Base-by-base conservation (phyloP, 2,888 invertebrate species). In the Abscondita cerata region DNA sequence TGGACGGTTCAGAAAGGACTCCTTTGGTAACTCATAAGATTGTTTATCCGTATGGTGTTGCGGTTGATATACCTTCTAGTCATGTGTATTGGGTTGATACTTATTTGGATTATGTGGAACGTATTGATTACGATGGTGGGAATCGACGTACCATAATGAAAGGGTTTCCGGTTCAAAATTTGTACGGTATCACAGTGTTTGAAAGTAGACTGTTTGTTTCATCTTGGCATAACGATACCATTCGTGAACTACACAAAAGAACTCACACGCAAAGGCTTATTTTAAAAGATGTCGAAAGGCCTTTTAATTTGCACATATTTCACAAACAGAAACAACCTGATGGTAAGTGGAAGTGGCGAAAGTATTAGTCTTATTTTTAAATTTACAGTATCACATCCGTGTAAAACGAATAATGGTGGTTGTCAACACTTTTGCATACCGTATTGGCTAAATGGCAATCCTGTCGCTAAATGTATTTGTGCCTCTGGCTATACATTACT, bases 81-180 rank as follows among this genome's bases (percentile, higher is more conserved):
- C 84, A 85, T 73, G 84, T 93, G 16, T 93, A 91, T 80, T 93
- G 92, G 92, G 87, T 89, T 55, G 94, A 94, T 80, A 86, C 87
- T 5, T 92, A 91, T 80, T 83, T 92, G 71, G 92, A 92, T 81
- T 87, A 87, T 72, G 85, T 94, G 3, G 92, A 93, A 80, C 83
- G 90, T 62, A 86, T 90, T 16, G 87, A 91, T 81, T 94, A 93
- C 79, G 84, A 89, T 75, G 93, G 93, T 8, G 80, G 80, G 12
- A 84, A 87, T 72, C 83, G 92, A 56, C 81, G 80, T 73, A 89
- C 88, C 3, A 81, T 89, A 53, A 81, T 84, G 59, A 83, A 75
- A 63, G 78, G 77, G 36, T 73, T 78, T 11, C 81, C 88, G 84
- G 86, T 86, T 15, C 86, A 87, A 75, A 86, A 86, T 75, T 82